Evolutionary conservation across 2,113 vertebrate species (phyloP).

Genomic region (Rhynchopsitta pachyrhyncha): DNA sequence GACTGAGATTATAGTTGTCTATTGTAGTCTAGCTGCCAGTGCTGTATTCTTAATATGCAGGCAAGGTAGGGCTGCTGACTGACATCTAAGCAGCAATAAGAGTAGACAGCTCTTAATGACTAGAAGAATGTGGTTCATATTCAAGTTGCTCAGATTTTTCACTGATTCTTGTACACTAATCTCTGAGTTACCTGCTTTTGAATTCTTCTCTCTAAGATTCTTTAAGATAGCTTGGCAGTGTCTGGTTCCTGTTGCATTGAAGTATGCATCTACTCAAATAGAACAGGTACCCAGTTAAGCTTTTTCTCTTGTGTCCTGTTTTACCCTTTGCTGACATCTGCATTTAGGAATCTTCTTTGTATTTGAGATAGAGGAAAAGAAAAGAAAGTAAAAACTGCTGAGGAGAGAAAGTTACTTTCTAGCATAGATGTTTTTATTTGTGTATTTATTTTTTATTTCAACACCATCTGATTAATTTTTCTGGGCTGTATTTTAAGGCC

Average conservation of each 20-base stretch:
- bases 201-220: neutral
- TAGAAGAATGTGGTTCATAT: neutral
- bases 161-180: neutral
- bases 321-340: neutral
- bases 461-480: neutral
- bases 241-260: neutral
- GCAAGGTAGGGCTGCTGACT: neutral
- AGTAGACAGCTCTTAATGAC: neutral
- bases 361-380: neutral
- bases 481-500: neutral
- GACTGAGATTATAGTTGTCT: neutral
- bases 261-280: neutral
- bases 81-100: neutral
- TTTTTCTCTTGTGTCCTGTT: neutral
- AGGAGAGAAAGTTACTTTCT: neutral
- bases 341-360: neutral
- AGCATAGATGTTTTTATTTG: neutral
- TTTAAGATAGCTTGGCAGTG: neutral
- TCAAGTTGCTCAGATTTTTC: neutral
- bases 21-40: neutral
- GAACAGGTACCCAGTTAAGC: neutral
- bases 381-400: neutral
- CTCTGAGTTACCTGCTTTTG: neutral
- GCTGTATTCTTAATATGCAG: neutral
- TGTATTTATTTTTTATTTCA: neutral